Conservation (phyloP, 2,113 vertebrate species). For the Aegotheles bennettii region DNA sequence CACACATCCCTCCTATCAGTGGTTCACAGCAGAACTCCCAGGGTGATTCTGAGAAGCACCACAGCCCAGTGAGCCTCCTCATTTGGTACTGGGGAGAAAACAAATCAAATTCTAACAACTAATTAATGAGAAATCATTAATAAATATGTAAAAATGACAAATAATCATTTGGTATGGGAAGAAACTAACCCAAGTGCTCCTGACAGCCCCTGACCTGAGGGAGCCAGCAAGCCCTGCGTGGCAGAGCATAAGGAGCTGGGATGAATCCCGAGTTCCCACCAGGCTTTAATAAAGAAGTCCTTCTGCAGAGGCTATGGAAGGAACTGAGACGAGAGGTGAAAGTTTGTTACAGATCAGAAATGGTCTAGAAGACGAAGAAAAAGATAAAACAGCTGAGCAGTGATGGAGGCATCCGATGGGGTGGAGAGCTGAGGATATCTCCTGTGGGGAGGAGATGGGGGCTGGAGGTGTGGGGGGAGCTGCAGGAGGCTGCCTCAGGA, state of each 20-base stretch:
- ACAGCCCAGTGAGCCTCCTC: neutral
- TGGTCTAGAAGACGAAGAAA: neutral
- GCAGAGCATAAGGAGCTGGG: neutral
- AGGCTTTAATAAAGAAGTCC: slow-evolving; percentile 20
- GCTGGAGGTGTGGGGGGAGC: neutral
- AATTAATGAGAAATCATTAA: neutral
- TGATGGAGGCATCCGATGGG: fast-evolving
- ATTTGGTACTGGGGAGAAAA: neutral
- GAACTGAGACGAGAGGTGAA: neutral
- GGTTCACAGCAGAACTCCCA: neutral
- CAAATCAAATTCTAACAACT: neutral
- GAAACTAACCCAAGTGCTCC: neutral
- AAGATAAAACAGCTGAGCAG: neutral
- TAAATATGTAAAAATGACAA: neutral
- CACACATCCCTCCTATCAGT: fast-evolving
- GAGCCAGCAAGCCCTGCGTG: neutral
- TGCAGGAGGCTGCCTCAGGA: neutral
- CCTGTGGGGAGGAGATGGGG: neutral
- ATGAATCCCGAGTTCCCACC: neutral
- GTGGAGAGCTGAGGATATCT: neutral
- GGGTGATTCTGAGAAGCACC: neutral
- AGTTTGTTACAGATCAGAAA: neutral
- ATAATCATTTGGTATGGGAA: neutral
- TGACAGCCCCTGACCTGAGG: neutral
- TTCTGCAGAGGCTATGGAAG: neutral